Conservation (phyloP, 1,140 invertebrate species). For the Caerostris extrusa region DNA sequence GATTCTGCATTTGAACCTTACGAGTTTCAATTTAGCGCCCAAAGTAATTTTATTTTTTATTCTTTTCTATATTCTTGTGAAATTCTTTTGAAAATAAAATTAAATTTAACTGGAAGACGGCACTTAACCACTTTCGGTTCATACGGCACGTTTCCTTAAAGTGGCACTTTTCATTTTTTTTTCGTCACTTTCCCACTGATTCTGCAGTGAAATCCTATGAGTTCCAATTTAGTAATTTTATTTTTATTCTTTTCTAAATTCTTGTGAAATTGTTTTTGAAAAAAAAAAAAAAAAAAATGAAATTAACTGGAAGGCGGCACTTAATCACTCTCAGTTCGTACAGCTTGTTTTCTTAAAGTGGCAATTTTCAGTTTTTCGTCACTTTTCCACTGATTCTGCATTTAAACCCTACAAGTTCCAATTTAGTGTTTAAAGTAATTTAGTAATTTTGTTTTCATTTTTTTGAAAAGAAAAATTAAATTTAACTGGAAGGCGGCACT, state of each 20-base stretch:
- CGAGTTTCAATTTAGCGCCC: too few relatives aligned
- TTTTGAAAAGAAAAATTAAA: too few relatives aligned
- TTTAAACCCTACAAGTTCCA: neutral
- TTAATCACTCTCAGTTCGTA: constrained; percentile 10
- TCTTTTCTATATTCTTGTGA: too few relatives aligned
- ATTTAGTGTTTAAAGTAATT: too few relatives aligned
- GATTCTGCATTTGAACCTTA: neutral
- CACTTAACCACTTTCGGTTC: neutral
- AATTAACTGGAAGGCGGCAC: constrained; percentile 34
- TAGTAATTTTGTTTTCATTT: neutral
- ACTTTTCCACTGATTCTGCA: neutral
- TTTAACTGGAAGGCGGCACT: constrained; percentile 21
- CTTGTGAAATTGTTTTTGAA: too few relatives aligned
- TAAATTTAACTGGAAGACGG: neutral
- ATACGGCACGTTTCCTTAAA: neutral
- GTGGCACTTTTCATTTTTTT: neutral
- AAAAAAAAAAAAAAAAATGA: constrained; percentile 19
- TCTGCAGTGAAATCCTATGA: neutral
- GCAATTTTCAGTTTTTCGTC: neutral
- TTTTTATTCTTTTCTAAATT: too few relatives aligned
- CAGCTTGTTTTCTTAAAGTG: constrained; percentile 1
- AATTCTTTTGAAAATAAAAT: too few relatives aligned
- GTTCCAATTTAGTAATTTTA: too few relatives aligned
- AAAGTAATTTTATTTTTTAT: too few relatives aligned
- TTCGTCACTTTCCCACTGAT: neutral